Evolutionary conservation across 2,888 invertebrate genomes (phyloP).

Genomic region (Yponomeuta malinellus): DNA sequence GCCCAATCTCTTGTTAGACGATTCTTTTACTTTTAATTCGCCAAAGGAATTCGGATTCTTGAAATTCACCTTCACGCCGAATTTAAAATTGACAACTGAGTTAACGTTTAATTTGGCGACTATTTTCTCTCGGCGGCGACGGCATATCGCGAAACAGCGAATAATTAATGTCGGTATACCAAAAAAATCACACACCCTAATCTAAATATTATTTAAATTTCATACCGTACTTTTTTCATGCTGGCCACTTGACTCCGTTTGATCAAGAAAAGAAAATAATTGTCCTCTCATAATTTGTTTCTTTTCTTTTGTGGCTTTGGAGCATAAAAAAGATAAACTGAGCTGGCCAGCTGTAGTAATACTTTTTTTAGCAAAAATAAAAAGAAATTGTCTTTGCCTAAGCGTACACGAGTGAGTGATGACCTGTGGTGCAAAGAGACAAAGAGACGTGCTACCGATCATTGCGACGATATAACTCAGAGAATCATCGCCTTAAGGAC

Average conservation of each 20-base stretch:
- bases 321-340: background rate
- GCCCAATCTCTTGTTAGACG: conserved; percentile 45
- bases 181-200: no score
- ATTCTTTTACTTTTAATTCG: conserved; percentile 48
- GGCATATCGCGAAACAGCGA: no score
- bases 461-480: background rate
- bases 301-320: background rate
- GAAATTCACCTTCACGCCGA: conserved; percentile 54
- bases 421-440: background rate
- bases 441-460: conserved; percentile 5
- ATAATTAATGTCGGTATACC: no score
- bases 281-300: background rate
- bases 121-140: background rate
- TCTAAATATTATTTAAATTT: no score
- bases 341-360: background rate
- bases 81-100: conserved; percentile 51
- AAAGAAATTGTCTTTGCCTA: background rate
- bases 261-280: background rate
- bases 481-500: conserved; percentile 5
- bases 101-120: conserved; percentile 10
- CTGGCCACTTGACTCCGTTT: background rate
- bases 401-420: background rate
- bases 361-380: background rate
- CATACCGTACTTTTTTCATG: background rate
- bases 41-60: conserved; percentile 41